A percentile compares a stretch with the other conserved stretches of the same genome.
phyloP scores from a whole-genome alignment of 2,888 invertebrate species.

The Hemistola chrysoprasaria region DNA sequence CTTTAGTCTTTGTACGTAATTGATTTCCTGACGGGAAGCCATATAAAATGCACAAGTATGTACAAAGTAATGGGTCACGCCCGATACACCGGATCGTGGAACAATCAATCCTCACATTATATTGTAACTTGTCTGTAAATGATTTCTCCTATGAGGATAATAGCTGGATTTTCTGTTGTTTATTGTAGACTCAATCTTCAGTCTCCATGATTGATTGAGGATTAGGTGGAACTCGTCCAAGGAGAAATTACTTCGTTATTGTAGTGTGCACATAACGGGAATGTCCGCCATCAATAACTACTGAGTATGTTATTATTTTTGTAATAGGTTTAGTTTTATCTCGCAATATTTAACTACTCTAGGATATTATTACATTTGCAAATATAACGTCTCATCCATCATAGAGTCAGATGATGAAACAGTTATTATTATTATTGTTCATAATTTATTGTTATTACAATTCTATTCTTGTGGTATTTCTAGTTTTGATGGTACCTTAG shows the following conservation, averaged over 20 bases:
- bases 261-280: slow-evolving; percentile 34
- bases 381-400: slow-evolving; percentile 1
- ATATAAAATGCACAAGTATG: slow-evolving; percentile 29
- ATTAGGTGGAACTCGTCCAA: slow-evolving; percentile 62
- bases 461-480: too few species aligned
- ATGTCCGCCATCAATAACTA: slow-evolving; percentile 41
- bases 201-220: slow-evolving; percentile 68
- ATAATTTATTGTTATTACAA: too few species aligned
- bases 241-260: slow-evolving; percentile 59
- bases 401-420: too few species aligned
- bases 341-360: slow-evolving; percentile 12
- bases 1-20: background rate
- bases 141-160: slow-evolving; percentile 60
- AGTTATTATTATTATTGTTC: too few species aligned
- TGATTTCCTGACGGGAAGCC: slow-evolving; percentile 8
- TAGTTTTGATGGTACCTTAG: too few species aligned
- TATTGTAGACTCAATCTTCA: slow-evolving; percentile 61
- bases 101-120: slow-evolving; percentile 40
- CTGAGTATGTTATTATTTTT: slow-evolving; percentile 41
- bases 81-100: slow-evolving; percentile 18
- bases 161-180: slow-evolving; percentile 59
- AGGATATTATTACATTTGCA: slow-evolving; percentile 4
- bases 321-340: slow-evolving; percentile 30
- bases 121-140: slow-evolving; percentile 56
- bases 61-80: slow-evolving; percentile 37